Base-by-base conservation (phyloP, 1,140 invertebrate genomes). In the Neodiprion fabricii region DNA sequence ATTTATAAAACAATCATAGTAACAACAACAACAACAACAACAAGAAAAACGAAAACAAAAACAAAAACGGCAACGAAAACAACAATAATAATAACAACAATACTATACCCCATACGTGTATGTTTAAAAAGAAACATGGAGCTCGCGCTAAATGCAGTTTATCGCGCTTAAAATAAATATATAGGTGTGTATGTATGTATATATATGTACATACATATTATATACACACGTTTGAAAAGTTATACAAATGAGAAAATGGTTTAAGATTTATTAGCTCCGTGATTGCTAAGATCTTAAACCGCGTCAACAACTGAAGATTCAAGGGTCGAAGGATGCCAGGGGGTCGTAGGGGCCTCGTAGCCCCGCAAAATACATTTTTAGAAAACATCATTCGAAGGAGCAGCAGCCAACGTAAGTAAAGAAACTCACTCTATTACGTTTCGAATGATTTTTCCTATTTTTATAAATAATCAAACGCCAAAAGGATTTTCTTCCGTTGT, bases 281-380 rank as follows among this genome's bases (percentile, higher is more conserved):
- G 71, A 12, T 70, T 48, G 66, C 49, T 53, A 48, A 50, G 71
- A 67, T 72, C 72, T 74, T 78, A 74, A 79, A 70, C 75, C 73
- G 70, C 73, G 83, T 81, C 75, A 81, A 75, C 71, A 77, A 84
- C 83, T 67, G 72, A 78, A 78, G 78, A 79, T 61, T 61, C 53
- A 61, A 61, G 11, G 11, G 11, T 61, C 9, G 53, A 87, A 95
- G 90, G 91, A 98, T 97, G 96, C 96, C 96, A 89, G 96, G 96
- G 87, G 96, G 96, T 89, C 93, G 96, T 86, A 93, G 96, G 92
- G 98, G 98, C 89, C 94, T 99, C 81, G 98, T 99, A 85, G 98
- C 98, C 91, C 98, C 98, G 83, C 98, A 99, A 91, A 99, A 99
- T 90, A 99, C 98, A 81, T 99, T 99, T 90, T 91, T 99, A 82